Evolutionary conservation across 2,113 vertebrate species (phyloP).

Genomic region (Carettochelys insculpta): DNA sequence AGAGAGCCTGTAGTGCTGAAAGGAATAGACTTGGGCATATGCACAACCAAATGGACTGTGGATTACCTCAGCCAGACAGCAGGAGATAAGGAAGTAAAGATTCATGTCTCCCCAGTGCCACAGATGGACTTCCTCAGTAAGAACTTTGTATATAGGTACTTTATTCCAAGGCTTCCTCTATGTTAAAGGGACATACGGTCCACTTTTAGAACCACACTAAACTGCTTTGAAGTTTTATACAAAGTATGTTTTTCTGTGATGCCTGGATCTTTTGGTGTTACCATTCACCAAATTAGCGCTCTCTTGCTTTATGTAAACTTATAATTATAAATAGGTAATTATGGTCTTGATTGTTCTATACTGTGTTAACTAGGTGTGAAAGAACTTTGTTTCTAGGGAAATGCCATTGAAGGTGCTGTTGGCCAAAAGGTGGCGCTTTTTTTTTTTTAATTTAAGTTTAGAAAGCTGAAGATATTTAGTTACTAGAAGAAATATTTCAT

Average conservation of each 20-base stretch:
- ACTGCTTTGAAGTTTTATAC: background rate
- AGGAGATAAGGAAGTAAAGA: conserved; percentile 85
- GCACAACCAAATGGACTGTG: conserved; percentile 86
- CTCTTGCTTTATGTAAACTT: background rate
- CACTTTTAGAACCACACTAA: background rate
- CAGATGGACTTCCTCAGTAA: conserved; percentile 97
- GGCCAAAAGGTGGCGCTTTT: background rate
- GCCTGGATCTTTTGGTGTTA: background rate
- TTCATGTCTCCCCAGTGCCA: conserved; percentile 87
- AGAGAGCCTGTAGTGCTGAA: conserved; percentile 88
- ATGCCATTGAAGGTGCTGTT: background rate
- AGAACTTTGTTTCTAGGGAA: background rate
- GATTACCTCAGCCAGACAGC: conserved; percentile 84
- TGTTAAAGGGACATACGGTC: background rate
- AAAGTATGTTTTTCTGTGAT: background rate
- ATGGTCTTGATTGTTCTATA: background rate
- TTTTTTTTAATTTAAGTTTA: background rate
- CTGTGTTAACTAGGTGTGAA: background rate
- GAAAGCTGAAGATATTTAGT: background rate
- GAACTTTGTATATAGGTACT: conserved; percentile 96
- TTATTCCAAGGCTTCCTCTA: conserved; percentile 52
- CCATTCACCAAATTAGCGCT: background rate
- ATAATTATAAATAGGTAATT: background rate
- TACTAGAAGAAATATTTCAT: background rate
- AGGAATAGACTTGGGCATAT: conserved; percentile 85